Conservation (phyloP, 2,797 vertebrate genomes). For the Gymnocypris eckloni region DNA sequence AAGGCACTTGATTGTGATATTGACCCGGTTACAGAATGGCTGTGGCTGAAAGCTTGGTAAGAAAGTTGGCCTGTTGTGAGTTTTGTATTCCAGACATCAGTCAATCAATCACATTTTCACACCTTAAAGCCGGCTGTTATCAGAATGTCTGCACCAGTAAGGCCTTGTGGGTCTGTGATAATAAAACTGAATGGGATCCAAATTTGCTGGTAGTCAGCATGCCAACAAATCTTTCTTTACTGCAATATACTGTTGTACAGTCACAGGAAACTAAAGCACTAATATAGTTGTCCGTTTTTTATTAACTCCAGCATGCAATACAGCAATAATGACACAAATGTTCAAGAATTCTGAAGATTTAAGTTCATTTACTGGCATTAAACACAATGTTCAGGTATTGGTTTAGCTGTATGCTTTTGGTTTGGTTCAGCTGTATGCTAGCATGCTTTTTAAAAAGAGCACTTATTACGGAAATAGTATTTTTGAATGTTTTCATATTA, state of each 20-base stretch:
- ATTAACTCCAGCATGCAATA: neutral
- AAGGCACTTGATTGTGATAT: too few relatives aligned
- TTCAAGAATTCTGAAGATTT: neutral
- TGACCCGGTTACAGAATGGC: neutral
- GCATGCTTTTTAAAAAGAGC: too few relatives aligned
- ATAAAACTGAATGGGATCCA: constrained; percentile 40
- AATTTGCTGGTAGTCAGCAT: constrained; percentile 38
- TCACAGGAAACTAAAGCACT: neutral
- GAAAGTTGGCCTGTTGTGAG: neutral
- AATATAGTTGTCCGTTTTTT: neutral
- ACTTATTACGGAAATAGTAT: too few relatives aligned
- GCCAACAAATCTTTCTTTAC: constrained; percentile 55
- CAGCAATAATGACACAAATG: neutral
- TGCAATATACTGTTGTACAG: constrained; percentile 54
- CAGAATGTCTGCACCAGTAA: constrained; percentile 37
- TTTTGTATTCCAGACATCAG: constrained; percentile 15
- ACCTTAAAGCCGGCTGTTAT: constrained; percentile 45
- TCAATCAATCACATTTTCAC: constrained; percentile 51
- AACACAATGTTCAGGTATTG: neutral
- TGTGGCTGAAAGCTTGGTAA: constrained; percentile 32
- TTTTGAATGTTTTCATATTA: too few relatives aligned
- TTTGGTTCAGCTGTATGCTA: too few relatives aligned
- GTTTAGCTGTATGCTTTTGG: too few relatives aligned
- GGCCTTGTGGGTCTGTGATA: constrained; percentile 39
- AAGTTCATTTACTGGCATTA: neutral